phyloP scores from a whole-genome alignment of 2,888 invertebrate species.

The Acronicta alni region DNA sequence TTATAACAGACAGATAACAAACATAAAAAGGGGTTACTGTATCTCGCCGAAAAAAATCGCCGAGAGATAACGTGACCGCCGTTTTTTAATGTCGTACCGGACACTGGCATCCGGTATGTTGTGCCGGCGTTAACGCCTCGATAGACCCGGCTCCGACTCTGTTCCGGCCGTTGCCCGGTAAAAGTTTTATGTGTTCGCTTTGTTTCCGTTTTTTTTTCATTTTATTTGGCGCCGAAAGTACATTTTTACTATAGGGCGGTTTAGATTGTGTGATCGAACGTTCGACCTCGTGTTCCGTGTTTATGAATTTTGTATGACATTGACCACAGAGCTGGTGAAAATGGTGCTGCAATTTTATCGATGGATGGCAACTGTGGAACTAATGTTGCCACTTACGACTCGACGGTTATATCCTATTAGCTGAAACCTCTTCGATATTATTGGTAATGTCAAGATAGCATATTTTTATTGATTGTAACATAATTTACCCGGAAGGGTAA shows the following conservation, averaged over 20 bases:
- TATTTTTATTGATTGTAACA: too few relatives aligned
- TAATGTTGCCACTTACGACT: too few relatives aligned
- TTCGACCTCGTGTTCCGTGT: conserved; percentile 19
- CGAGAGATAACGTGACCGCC: conserved; percentile 59
- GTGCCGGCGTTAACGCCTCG: conserved; percentile 58
- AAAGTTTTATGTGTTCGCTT: conserved; percentile 53
- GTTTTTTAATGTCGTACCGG: conserved; percentile 62
- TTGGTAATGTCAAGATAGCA: too few relatives aligned
- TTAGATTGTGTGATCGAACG: conserved; percentile 35
- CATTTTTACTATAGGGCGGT: conserved; percentile 51
- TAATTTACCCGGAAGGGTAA: too few relatives aligned
- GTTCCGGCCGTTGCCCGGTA: conserved; percentile 53
- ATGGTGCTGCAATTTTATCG: neutral
- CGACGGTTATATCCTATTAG: too few relatives aligned
- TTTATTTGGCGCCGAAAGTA: conserved; percentile 49
- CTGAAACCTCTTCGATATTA: too few relatives aligned
- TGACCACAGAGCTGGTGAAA: neutral
- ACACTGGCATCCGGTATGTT: conserved; percentile 57
- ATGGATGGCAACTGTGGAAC: too few relatives aligned
- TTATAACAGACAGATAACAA: conserved; percentile 19
- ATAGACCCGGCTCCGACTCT: conserved; percentile 45
- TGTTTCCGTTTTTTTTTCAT: conserved; percentile 46
- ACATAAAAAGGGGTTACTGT: conserved; percentile 47
- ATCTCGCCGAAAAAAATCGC: conserved; percentile 50
- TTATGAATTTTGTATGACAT: conserved; percentile 5